Base-by-base conservation (phyloP, 1,140 invertebrate species). In the Semibalanus balanoides region DNA sequence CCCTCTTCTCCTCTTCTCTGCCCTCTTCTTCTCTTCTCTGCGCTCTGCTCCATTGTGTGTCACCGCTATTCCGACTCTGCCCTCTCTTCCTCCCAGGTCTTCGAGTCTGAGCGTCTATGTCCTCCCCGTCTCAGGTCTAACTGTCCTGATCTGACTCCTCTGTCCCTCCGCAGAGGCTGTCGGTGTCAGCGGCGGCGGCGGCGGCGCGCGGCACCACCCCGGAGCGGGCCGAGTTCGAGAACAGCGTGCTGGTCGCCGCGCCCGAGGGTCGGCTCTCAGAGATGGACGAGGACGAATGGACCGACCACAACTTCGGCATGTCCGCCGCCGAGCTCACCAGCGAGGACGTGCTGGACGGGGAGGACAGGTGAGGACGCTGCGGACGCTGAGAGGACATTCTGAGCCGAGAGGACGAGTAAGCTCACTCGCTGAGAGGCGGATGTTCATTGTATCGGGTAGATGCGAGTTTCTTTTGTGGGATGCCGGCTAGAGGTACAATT, bases 231-330 rank as follows among this genome's bases (percentile, higher is more conserved):
- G 92, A 93, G 84, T 93, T 93, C 85, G 86, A 88, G 78, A 90
- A 89, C 83, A 84, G 86, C 43, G 85, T 87, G 76, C 87, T 88
- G 81, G 85, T 84, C 74, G 83, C 85, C 30, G 82, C 84, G 17
- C 86, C 87, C 71, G 81, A 78, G 74, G 77, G 79, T 69, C 77
- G 78, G 30, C 77, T 79, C 9, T 78, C 77, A 25, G 79, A 80
- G 83, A 80, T 75, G 83, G 93, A 95, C 81, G 93, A 96, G 83
- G 93, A 95, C 81, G 93, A 95, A 83, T 95, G 92, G 93, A 95
- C 93, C 0, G 93, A 95, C 80, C 88, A 92, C 76, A 96, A 95
- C 85, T 94, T 94, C 83, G 90, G 93, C 78, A 89, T 90, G 74
- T 90, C 89, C 17, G 86, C 88, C 69, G 89, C 88, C 69, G 89